Evolutionary conservation across 1,140 invertebrate genomes (phyloP).

Genomic region (Ridgeia piscesae): DNA sequence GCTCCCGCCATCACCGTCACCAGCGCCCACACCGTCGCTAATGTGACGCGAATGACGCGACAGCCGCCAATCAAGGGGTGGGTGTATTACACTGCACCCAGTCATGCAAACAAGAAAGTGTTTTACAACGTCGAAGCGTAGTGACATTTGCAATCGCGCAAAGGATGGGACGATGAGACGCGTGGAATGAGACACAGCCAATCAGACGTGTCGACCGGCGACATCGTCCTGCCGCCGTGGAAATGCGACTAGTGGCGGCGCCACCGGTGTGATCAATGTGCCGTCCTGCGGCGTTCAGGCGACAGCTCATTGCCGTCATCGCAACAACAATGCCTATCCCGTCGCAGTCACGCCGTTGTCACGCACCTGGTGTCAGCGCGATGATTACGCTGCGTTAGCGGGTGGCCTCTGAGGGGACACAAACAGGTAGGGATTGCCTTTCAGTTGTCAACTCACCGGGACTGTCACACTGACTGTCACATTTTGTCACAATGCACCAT

Average conservation of each 20-base stretch:
- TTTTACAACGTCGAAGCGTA: background rate
- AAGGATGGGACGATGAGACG: background rate
- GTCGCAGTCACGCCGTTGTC: background rate
- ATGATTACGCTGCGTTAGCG: background rate
- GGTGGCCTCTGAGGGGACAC: background rate
- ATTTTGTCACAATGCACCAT: background rate
- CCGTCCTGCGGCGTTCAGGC: background rate
- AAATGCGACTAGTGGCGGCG: background rate
- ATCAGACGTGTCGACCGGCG: background rate
- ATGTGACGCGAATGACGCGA: background rate
- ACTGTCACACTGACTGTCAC: background rate
- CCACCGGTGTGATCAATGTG: background rate
- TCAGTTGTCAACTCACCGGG: background rate
- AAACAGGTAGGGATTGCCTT: background rate
- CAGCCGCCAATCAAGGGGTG: background rate
- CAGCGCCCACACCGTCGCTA: background rate
- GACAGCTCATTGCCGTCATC: background rate
- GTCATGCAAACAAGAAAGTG: constrained; percentile 3
- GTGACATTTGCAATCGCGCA: background rate
- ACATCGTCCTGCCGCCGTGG: background rate
- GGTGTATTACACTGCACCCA: background rate
- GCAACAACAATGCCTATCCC: background rate
- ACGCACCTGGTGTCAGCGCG: background rate
- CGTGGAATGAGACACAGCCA: background rate
- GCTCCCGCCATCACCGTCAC: background rate